Evolutionary conservation across 2,113 vertebrate genomes (phyloP).

Genomic region (Speoplatyrhinus poulsoni): DNA sequence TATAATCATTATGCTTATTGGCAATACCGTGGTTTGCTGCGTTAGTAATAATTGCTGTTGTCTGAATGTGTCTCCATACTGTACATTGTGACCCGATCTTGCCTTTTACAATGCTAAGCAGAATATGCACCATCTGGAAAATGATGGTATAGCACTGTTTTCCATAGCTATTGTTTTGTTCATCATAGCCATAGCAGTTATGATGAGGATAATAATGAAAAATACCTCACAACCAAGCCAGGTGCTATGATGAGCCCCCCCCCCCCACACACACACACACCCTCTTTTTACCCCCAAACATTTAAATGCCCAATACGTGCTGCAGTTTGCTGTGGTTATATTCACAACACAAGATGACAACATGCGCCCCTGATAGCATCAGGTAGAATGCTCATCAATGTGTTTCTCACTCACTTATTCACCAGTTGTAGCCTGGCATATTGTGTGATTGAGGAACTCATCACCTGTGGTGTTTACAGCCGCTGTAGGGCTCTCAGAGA

Average conservation of each 20-base stretch:
- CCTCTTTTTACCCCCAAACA: constrained; percentile 11
- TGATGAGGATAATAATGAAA: no score
- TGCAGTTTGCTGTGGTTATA: constrained; percentile 17
- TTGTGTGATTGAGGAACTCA: no score
- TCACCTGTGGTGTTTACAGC: no score
- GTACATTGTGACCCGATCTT: no score
- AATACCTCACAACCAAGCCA: no score
- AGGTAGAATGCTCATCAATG: background rate
- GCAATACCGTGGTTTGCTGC: background rate
- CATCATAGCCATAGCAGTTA: no score
- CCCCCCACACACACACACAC: background rate
- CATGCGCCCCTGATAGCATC: constrained; percentile 15
- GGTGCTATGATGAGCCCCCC: no score
- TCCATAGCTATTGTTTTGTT: constrained; percentile 19
- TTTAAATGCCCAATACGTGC: background rate
- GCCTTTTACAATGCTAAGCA: background rate
- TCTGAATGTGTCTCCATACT: no score
- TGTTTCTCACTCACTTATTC: background rate
- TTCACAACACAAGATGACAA: constrained; percentile 30
- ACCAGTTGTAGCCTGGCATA: no score
- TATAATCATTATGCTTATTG: background rate
- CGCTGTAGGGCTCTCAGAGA: no score
- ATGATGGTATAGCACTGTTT: constrained; percentile 9
- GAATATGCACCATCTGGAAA: constrained; percentile 14
- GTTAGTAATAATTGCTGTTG: no score